Conservation (phyloP, 2,113 vertebrate genomes). For the Anas platyrhynchos region DNA sequence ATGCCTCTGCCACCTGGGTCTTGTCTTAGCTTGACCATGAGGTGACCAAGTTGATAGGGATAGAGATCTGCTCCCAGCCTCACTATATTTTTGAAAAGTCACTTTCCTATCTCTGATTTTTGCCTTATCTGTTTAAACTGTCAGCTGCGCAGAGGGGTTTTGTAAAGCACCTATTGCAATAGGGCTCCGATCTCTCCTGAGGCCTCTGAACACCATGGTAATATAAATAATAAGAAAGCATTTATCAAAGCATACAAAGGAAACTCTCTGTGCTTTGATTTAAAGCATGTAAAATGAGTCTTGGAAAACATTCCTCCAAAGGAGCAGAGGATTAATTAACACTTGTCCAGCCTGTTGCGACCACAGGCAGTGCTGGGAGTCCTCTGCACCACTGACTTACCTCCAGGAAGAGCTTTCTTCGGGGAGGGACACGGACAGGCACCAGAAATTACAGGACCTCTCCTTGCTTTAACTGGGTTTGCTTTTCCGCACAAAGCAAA, state of each 20-base stretch:
- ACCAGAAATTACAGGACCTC: not conserved
- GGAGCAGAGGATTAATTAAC: not conserved
- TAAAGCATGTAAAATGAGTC: slow-evolving; percentile 39
- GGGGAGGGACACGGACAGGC: not conserved
- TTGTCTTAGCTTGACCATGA: not conserved
- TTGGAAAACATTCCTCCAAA: slow-evolving; percentile 44
- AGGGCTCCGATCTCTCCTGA: not conserved
- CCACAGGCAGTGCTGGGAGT: not conserved
- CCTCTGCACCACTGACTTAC: not conserved
- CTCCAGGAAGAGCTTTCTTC: not conserved
- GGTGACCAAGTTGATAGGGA: not conserved
- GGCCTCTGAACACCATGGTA: not conserved
- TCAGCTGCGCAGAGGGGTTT: not conserved
- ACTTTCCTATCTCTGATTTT: not conserved
- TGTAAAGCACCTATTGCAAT: not conserved
- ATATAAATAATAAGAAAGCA: slow-evolving; percentile 25
- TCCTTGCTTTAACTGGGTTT: not conserved
- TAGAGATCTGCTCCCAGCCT: not conserved
- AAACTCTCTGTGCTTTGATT: slow-evolving; percentile 44
- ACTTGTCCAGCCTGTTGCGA: not conserved
- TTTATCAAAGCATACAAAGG: slow-evolving; percentile 45
- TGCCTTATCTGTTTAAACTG: not conserved
- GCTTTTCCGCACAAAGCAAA: not conserved
- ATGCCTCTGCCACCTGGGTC: not conserved
- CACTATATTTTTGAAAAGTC: not conserved